Evolutionary conservation across 1,140 invertebrate species (phyloP), one percentile per base, ranked within the genome.

Genomic region (Pseudomyrmex gracilis): DNA sequence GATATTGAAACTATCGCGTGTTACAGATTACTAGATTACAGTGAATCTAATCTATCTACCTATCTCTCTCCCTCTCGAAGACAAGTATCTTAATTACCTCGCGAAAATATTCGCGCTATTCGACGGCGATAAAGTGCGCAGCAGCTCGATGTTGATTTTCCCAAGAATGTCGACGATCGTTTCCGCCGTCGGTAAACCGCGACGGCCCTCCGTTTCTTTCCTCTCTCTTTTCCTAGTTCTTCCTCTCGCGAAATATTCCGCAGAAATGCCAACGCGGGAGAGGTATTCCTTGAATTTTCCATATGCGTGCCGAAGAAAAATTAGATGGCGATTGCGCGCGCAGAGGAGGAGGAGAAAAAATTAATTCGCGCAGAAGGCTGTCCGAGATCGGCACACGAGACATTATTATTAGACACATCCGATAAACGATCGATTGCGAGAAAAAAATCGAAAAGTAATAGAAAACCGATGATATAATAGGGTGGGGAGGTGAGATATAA

Each of bases 101-200:
- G 63, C 2, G 43, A 78, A 70, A 78, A 58, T 70, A 70, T 58
- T 58, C n/a, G 76, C 61, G 34, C 66, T 66, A 80, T 70, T n/a
- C 53, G 53, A n/a, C 22, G 55, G 45, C n/a, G 43, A 51, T 49
- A 49, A 80, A 80, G 45, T 51, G 34, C 67, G 34, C 2, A 15
- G 34, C 2, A 15, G 17, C 15, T 17, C 66, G 22, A 87, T 84
- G 85, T 63, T 87, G 82, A 84, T 84, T 87, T 87, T 87, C 51
- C n/a, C 73, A 22, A n/a, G 22, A 47, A 64, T 63, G 66, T 45
- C 63, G 63, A 12, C 74, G 58, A 84, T 80, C 45, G 53, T 77
- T 83, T 55, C 61, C 55, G 80, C 45, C 34, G 66, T 24, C 51
- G n/a, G 20, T 49, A 45, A 47, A 55, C 45, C 22, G 45, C 53